Evolutionary conservation across 2,113 vertebrate genomes (phyloP).

Genomic region (Sturnira hondurensis): DNA sequence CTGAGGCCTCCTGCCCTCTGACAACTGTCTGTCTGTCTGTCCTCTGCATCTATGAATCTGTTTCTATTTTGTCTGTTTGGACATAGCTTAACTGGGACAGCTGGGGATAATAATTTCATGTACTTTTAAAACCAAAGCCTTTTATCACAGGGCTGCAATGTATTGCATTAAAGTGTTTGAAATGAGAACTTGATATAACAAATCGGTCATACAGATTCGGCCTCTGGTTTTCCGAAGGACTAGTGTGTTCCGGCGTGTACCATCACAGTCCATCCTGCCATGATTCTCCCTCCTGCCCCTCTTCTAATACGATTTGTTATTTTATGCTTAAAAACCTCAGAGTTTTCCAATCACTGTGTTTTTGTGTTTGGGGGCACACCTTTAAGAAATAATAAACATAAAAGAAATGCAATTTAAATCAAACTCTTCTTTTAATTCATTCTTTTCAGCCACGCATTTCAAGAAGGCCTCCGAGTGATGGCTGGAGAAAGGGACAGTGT

Average conservation of each 20-base stretch:
- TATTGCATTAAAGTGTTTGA: background rate
- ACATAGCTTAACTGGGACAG: background rate
- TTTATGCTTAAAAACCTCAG: constrained; percentile 8
- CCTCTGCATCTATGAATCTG: background rate
- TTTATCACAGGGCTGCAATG: background rate
- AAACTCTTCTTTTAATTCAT: background rate
- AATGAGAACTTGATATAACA: background rate
- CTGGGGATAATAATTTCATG: background rate
- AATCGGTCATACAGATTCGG: background rate
- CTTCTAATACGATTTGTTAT: background rate
- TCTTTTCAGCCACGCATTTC: background rate
- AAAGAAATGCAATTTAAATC: constrained; percentile 5
- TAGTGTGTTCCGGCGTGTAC: background rate
- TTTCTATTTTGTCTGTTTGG: background rate
- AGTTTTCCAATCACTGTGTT: background rate
- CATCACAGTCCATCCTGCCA: background rate
- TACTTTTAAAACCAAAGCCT: background rate
- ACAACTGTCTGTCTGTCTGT: background rate
- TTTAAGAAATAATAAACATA: constrained; percentile 6
- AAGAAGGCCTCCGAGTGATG: background rate
- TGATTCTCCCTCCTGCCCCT: background rate
- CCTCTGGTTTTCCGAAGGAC: background rate
- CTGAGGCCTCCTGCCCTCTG: background rate
- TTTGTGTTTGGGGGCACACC: background rate
- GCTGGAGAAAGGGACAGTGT: background rate